phyloP scores from a whole-genome alignment of 2,113 vertebrate genomes.

The Lutjanus erythropterus region DNA sequence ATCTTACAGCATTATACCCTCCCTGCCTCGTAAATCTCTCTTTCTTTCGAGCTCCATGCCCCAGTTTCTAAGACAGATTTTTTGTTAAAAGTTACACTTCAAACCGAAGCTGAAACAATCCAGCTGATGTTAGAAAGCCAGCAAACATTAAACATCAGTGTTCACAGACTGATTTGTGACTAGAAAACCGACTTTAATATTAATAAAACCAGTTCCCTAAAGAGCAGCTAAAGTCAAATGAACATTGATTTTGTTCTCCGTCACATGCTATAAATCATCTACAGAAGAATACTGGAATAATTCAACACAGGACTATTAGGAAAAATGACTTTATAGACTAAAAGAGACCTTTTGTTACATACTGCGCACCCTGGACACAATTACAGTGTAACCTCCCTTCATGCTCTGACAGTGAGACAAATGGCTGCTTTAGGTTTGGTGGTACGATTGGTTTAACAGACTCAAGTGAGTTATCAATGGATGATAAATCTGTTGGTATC shows the following conservation, averaged over 20 bases:
- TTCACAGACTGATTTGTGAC: background rate
- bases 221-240: background rate
- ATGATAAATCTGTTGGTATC: conserved; percentile 26
- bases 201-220: background rate
- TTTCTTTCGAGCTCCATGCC: background rate
- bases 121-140: background rate
- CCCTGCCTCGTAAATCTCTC: background rate
- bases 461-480: background rate
- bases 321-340: background rate
- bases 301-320: background rate
- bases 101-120: background rate
- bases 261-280: conserved; percentile 5
- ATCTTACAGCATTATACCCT: background rate
- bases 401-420: conserved; percentile 37
- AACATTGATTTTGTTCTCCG: background rate
- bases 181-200: background rate
- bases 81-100: no score
- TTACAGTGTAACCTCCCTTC: conserved; percentile 26
- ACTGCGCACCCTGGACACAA: conserved; percentile 16
- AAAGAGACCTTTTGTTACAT: background rate
- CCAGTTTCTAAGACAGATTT: background rate
- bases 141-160: background rate
- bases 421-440: conserved; percentile 26
- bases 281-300: background rate
- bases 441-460: conserved; percentile 6